These are phyloP conservation scores for Vollenhovia emeryi DNA, from an alignment of 1,140 invertebrate species.

Conservation along the genomic window DNA sequence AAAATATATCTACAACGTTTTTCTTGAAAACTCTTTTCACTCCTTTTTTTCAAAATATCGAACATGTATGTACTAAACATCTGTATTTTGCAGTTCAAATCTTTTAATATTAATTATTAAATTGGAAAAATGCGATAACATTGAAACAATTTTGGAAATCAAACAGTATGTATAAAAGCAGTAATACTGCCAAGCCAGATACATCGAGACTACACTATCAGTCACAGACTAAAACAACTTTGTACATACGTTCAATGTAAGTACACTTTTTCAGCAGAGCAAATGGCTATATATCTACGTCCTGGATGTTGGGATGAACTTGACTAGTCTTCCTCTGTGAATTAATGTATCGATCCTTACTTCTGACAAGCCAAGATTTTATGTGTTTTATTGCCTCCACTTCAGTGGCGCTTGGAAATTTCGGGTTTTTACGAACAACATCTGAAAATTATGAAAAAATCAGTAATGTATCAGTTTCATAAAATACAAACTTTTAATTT, in stretches of 20 bases:
- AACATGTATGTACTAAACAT: not conserved
- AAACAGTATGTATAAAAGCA: conserved; percentile 1
- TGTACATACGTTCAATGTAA: not conserved
- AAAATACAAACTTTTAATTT: conserved; percentile 11
- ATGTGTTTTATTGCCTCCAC: not conserved
- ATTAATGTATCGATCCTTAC: conserved; percentile 42
- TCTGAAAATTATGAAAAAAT: conserved; percentile 9
- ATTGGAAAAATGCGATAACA: not conserved
- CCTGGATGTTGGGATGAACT: not conserved
- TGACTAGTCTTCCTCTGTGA: not conserved
- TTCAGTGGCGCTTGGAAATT: conserved; percentile 6
- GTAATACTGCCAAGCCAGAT: not conserved
- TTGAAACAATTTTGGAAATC: conserved; percentile 5
- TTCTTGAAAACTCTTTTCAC: not conserved
- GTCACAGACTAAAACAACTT: not conserved
- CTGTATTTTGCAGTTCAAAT: not conserved
- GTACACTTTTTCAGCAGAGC: not conserved
- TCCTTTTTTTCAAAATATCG: not conserved
- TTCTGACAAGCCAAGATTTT: conserved; percentile 37
- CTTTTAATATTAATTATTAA: conserved; percentile 3
- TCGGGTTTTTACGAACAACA: conserved; percentile 1
- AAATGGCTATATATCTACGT: not conserved
- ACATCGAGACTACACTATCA: conserved; percentile 2
- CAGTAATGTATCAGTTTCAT: conserved; percentile 3
- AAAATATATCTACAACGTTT: conserved; percentile 6